These are phyloP conservation scores for Hofmannophila pseudospretella DNA, from an alignment of 2,888 invertebrate genomes.

Conservation along the genomic window DNA sequence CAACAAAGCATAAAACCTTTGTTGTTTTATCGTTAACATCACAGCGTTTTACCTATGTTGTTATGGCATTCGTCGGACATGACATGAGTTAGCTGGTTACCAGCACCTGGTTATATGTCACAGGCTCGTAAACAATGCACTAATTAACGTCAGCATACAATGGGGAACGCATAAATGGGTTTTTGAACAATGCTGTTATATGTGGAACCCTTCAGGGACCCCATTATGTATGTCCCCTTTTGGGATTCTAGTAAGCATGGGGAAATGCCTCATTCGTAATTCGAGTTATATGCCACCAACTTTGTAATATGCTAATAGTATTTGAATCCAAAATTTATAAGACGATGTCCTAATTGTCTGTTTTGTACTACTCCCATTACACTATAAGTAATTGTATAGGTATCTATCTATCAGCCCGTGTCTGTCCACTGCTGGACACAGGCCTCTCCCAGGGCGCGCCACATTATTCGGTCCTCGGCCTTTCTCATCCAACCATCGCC, in stretches of 20 bases:
- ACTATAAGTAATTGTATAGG: too few relatives aligned
- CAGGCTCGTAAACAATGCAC: constrained; percentile 19
- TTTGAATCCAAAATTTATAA: too few relatives aligned
- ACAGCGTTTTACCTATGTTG: constrained; percentile 5
- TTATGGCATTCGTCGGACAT: constrained; percentile 8
- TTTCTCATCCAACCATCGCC: too few relatives aligned
- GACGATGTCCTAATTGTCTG: too few relatives aligned
- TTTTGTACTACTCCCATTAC: too few relatives aligned
- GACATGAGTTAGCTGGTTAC: constrained; percentile 2
- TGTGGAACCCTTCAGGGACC: constrained; percentile 19
- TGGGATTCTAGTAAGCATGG: neutral
- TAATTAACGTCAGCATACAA: constrained; percentile 23
- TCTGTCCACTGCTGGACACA: too few relatives aligned
- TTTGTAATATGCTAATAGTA: too few relatives aligned
- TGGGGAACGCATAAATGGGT: constrained; percentile 16
- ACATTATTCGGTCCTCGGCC: too few relatives aligned
- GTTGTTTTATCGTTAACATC: constrained; percentile 8
- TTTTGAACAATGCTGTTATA: constrained; percentile 37
- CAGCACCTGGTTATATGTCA: constrained; percentile 9
- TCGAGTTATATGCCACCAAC: too few relatives aligned
- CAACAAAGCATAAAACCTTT: neutral
- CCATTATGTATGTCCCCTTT: neutral
- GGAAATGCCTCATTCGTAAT: too few relatives aligned
- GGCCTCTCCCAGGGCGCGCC: too few relatives aligned
- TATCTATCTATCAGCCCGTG: too few relatives aligned